phyloP scores from a whole-genome alignment of 1,140 invertebrate genomes.

The Drosophila repleta region DNA sequence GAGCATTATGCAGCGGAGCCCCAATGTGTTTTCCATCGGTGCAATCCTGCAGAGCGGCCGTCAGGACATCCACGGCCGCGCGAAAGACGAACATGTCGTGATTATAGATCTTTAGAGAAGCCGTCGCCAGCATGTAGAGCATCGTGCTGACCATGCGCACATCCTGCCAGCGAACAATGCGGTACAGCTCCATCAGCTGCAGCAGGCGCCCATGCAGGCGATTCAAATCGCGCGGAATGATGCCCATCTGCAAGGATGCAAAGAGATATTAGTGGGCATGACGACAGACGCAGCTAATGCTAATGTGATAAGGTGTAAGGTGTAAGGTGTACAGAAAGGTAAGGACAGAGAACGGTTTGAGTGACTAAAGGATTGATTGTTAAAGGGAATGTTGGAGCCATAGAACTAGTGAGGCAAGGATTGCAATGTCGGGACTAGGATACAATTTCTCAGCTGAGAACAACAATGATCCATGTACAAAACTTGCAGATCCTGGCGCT shows the following conservation, averaged over 20 bases:
- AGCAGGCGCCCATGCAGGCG: constrained; percentile 36
- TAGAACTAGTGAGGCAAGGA: no score
- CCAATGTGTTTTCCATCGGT: background rate
- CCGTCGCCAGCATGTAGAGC: constrained; percentile 22
- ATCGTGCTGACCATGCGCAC: constrained; percentile 1
- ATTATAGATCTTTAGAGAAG: background rate
- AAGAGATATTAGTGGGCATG: no score
- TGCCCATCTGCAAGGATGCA: background rate
- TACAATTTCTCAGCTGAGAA: no score
- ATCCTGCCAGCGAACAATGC: constrained; percentile 28
- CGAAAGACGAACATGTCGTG: constrained; percentile 84
- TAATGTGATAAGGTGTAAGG: no score
- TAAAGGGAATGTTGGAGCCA: no score
- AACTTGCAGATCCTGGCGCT: no score
- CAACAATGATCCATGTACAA: no score
- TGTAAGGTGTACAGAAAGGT: no score
- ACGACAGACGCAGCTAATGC: no score
- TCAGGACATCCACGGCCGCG: constrained; percentile 40
- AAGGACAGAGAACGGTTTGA: no score
- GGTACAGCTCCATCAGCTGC: constrained; percentile 37
- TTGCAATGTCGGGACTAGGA: no score
- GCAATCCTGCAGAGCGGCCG: constrained; percentile 29
- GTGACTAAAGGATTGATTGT: no score
- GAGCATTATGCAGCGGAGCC: background rate
- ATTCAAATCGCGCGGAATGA: constrained; percentile 9